Percentiles rank a stretch among this genome's conserved stretches.
These are phyloP conservation scores for Virgularia gustaviana DNA, from an alignment of 92 coral and sea anemone genomes.

Conservation along the genomic window DNA sequence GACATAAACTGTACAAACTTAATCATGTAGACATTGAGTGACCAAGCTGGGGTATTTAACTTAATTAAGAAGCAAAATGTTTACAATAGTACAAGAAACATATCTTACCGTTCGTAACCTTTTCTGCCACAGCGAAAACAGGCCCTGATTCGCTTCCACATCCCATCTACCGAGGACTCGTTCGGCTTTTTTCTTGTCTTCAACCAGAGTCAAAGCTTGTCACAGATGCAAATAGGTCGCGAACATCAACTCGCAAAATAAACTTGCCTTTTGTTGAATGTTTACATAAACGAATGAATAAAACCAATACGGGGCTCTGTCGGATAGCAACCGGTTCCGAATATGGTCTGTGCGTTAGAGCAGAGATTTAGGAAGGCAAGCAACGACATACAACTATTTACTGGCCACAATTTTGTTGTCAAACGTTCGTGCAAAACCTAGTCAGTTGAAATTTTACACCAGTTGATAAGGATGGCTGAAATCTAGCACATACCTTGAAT, in stretches of 20 bases:
- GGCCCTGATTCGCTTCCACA: conserved; percentile 17
- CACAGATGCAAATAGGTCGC: conserved; percentile 12
- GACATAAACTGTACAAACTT: too few species aligned
- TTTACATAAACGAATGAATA: conserved; percentile 22
- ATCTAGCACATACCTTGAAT: too few species aligned
- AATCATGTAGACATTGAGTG: too few species aligned
- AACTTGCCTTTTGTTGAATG: not conserved
- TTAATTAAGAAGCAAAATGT: not conserved
- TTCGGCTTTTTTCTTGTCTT: too few species aligned
- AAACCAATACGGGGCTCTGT: conserved; percentile 1
- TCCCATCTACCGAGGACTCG: not conserved
- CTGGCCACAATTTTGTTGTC: too few species aligned
- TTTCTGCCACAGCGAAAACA: conserved; percentile 14
- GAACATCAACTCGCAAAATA: not conserved
- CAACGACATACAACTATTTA: too few species aligned
- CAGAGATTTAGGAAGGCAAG: too few species aligned
- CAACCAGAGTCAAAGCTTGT: too few species aligned
- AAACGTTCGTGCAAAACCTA: too few species aligned
- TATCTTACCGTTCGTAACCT: not conserved
- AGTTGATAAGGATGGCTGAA: too few species aligned
- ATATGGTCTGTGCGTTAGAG: conserved; percentile 37
- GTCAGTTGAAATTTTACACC: too few species aligned
- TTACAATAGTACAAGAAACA: not conserved
- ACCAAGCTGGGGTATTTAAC: too few species aligned
- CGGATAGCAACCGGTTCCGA: conserved; percentile 21